Percentiles rank a stretch among this genome's conserved stretches.
phyloP scores from a whole-genome alignment of 2,113 vertebrate species.

The Galbula dea region DNA sequence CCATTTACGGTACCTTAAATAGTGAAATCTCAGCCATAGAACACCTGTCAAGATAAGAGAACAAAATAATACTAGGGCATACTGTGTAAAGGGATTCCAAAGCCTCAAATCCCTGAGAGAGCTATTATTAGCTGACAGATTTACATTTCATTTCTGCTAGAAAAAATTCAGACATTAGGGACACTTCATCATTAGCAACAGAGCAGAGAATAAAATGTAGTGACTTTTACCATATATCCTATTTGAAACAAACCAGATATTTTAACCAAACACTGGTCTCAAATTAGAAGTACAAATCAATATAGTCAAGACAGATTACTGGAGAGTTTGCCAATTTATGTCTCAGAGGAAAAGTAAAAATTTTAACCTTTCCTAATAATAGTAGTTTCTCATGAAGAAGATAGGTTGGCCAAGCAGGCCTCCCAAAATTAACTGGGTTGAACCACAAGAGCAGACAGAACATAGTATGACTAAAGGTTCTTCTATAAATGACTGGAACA shows the following conservation, averaged over 20 bases:
- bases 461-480: neutral
- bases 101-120: neutral
- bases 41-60: slow-evolving; percentile 39
- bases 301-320: neutral
- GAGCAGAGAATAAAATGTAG: neutral
- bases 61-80: slow-evolving; percentile 1
- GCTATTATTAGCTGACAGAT: slow-evolving; percentile 29
- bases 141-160: slow-evolving; percentile 30
- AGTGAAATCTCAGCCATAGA: slow-evolving; percentile 27
- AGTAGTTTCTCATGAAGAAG: neutral
- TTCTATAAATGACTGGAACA: neutral
- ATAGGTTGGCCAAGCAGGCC: neutral
- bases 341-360: neutral
- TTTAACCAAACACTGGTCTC: neutral
- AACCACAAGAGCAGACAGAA: neutral
- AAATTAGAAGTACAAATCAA: neutral
- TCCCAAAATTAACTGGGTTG: neutral
- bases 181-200: slow-evolving; percentile 10
- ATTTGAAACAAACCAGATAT: neutral
- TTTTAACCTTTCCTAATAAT: neutral
- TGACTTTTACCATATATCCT: neutral
- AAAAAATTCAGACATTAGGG: neutral
- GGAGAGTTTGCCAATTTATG: neutral
- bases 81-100: slow-evolving; percentile 11
- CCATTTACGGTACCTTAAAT: neutral